These are phyloP conservation scores for Coccyzus lansbergi DNA, from an alignment of 2,797 vertebrate species.

Conservation along the genomic window DNA sequence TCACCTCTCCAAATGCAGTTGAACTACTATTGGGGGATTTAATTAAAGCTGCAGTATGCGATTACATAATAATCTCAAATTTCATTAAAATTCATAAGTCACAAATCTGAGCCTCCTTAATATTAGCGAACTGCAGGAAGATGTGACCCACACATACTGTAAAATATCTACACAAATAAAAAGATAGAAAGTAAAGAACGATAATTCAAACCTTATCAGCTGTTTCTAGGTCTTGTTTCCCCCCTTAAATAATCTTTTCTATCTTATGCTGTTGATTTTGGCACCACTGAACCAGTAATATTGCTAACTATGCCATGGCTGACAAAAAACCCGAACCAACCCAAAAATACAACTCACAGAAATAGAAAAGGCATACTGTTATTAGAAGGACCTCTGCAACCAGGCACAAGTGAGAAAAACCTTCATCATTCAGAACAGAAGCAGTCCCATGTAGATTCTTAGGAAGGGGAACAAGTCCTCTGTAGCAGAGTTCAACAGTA, in stretches of 20 bases:
- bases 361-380: neutral
- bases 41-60: conserved; percentile 1
- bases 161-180: neutral
- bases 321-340: neutral
- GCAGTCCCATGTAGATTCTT: neutral
- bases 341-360: neutral
- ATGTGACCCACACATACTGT: neutral
- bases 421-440: neutral
- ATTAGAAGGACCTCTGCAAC: neutral
- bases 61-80: conserved; percentile 25
- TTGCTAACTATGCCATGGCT: neutral
- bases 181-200: neutral
- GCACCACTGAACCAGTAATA: neutral
- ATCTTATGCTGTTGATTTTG: neutral
- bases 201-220: neutral
- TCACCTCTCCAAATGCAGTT: neutral
- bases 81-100: conserved; percentile 53
- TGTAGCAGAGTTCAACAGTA: neutral
- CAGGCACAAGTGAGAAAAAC: neutral
- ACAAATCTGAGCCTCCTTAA: neutral
- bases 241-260: neutral
- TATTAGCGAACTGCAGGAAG: neutral
- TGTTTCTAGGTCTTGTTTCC: neutral
- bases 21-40: neutral
- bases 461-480: neutral